Conservation (phyloP, 2,113 vertebrate genomes). For the Aythya baeri region DNA sequence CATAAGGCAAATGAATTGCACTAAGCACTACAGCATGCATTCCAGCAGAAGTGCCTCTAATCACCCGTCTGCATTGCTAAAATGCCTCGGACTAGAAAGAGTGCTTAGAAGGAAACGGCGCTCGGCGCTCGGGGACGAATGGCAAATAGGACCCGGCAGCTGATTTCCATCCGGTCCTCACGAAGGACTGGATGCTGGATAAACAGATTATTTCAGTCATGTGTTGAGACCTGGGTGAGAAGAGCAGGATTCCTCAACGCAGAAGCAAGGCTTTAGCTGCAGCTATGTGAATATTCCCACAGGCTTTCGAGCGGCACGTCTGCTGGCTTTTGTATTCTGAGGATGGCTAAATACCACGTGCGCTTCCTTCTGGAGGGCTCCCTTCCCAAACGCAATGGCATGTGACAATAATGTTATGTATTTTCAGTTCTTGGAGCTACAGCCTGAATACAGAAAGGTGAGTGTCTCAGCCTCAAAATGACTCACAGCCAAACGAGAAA, state of each 20-base stretch:
- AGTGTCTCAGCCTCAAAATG: not conserved
- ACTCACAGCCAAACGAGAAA: not conserved
- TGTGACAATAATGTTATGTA: not conserved
- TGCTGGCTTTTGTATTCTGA: not conserved
- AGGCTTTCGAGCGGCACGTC: not conserved
- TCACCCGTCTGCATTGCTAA: slow-evolving; percentile 43
- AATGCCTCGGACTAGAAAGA: slow-evolving; percentile 31
- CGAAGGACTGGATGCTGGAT: slow-evolving; percentile 34
- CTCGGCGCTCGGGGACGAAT: not conserved
- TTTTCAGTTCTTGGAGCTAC: not conserved
- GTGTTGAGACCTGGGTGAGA: slow-evolving; percentile 34
- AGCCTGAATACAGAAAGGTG: not conserved
- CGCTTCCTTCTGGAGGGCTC: not conserved
- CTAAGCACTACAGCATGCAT: slow-evolving; percentile 1
- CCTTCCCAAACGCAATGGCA: not conserved
- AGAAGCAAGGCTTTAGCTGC: not conserved
- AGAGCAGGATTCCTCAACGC: slow-evolving; percentile 38
- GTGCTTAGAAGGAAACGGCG: not conserved
- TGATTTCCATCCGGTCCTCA: not conserved
- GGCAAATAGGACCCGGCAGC: not conserved
- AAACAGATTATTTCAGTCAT: slow-evolving; percentile 55
- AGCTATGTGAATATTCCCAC: slow-evolving; percentile 7
- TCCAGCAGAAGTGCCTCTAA: slow-evolving; percentile 50
- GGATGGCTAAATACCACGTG: not conserved
- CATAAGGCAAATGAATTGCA: slow-evolving; percentile 39